Conservation (phyloP, 2,797 vertebrate species). For the Helostoma temminkii region DNA sequence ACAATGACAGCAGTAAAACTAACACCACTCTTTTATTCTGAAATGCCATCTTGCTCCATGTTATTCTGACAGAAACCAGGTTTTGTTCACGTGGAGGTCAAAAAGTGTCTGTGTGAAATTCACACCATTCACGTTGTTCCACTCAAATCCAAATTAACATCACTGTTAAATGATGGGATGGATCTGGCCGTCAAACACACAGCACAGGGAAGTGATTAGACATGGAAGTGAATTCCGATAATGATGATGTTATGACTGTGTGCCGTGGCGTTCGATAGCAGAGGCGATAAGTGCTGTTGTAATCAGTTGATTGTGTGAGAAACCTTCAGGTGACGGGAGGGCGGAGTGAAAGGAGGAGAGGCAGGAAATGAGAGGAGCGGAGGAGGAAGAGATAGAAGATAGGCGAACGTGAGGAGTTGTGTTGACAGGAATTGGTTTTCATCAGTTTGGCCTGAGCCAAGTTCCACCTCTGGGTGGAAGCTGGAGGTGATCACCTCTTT, state of each 20-base stretch:
- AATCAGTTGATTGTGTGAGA: conserved; percentile 75
- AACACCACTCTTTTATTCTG: conserved; percentile 7
- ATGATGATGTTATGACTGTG: conserved; percentile 59
- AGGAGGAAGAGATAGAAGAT: conserved; percentile 21
- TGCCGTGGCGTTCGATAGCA: conserved; percentile 37
- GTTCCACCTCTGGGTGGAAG: too few species aligned
- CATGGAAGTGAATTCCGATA: conserved; percentile 43
- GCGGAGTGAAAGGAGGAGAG: conserved; percentile 31
- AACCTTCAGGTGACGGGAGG: conserved; percentile 66
- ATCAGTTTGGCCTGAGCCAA: conserved; percentile 29
- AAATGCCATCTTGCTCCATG: neutral
- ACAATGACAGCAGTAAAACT: conserved; percentile 8
- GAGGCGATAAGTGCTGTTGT: conserved; percentile 58
- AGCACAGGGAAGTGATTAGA: conserved; percentile 29
- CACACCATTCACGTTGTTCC: conserved; percentile 7
- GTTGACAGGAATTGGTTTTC: conserved; percentile 40
- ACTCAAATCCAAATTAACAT: conserved; percentile 8
- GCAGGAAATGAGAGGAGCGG: conserved; percentile 39
- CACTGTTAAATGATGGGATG: conserved; percentile 2
- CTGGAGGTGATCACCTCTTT: too few species aligned
- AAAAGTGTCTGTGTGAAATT: neutral
- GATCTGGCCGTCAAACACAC: neutral
- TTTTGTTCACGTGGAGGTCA: conserved; percentile 2
- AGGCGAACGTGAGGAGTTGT: conserved; percentile 35
- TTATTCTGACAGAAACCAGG: neutral